Percentiles rank a stretch among this genome's conserved stretches.
phyloP scores from a whole-genome alignment of 2,888 invertebrate species.

The Sclerodermus sp. region DNA sequence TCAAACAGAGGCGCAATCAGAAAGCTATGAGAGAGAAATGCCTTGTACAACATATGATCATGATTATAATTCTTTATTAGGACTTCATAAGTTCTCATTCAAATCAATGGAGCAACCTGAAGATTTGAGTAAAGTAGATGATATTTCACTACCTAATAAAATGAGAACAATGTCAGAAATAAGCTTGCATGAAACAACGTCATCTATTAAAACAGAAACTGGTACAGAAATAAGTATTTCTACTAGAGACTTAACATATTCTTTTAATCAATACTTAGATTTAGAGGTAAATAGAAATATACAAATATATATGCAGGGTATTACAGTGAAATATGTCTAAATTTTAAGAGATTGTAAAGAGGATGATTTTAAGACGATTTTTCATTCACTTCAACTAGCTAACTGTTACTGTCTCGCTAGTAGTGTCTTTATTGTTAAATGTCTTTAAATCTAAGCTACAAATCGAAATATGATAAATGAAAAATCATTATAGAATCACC shows the following conservation, averaged over 20 bases:
- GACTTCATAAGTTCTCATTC: conserved; percentile 7
- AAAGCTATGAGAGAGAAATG: conserved; percentile 26
- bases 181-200: conserved; percentile 55
- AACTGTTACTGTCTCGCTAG: no score
- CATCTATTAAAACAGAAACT: conserved; percentile 55
- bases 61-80: conserved; percentile 27
- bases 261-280: conserved; percentile 53
- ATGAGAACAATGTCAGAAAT: conserved; percentile 55
- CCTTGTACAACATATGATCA: no score
- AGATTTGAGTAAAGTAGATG: conserved; percentile 47
- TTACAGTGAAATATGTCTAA: no score
- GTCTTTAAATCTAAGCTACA: no score
- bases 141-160: conserved; percentile 47
- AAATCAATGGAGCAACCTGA: conserved; percentile 45
- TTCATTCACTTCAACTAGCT: no score
- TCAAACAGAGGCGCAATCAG: conserved; percentile 43
- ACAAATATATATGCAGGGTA: not conserved
- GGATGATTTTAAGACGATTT: no score
- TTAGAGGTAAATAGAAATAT: conserved; percentile 37
- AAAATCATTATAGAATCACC: no score
- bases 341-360: no score
- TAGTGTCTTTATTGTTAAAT: no score
- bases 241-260: conserved; percentile 52
- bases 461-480: no score
- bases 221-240: conserved; percentile 56